Evolutionary conservation across 2,888 invertebrate species (phyloP).

Genomic region (Litoditis marina): DNA sequence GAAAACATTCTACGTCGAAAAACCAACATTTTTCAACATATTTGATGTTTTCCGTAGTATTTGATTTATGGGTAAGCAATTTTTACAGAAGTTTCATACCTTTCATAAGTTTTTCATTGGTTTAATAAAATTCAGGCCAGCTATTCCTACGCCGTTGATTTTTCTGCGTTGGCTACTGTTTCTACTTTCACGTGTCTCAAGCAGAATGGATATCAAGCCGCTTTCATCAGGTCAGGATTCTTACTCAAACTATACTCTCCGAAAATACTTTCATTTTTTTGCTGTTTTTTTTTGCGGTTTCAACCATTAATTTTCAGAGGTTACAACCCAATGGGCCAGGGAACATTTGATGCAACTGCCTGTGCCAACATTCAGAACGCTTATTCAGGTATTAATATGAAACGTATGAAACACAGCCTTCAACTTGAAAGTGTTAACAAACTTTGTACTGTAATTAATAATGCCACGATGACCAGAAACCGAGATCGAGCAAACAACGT

Average conservation of each 20-base stretch:
- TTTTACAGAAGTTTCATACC: too few relatives aligned
- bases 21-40: too few relatives aligned
- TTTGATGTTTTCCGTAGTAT: too few relatives aligned
- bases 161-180: constrained; percentile 15
- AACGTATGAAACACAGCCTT: too few relatives aligned
- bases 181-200: constrained; percentile 25
- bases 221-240: constrained; percentile 12
- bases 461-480: too few relatives aligned
- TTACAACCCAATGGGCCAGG: constrained; percentile 36
- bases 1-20: too few relatives aligned
- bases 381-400: constrained; percentile 25
- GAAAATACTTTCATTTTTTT: neutral
- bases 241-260: neutral
- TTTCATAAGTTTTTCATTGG: too few relatives aligned
- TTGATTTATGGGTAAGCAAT: too few relatives aligned
- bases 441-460: too few relatives aligned
- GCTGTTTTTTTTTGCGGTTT: neutral
- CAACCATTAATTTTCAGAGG: constrained; percentile 16
- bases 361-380: constrained; percentile 33
- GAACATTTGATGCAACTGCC: constrained; percentile 33
- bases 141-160: constrained; percentile 24
- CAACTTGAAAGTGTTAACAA: too few relatives aligned
- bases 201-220: constrained; percentile 18
- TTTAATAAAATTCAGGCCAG: constrained; percentile 10
- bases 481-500: too few relatives aligned